These are phyloP conservation scores for Congeria kusceri DNA, from an alignment of 2,888 invertebrate species.

Conservation along the genomic window DNA sequence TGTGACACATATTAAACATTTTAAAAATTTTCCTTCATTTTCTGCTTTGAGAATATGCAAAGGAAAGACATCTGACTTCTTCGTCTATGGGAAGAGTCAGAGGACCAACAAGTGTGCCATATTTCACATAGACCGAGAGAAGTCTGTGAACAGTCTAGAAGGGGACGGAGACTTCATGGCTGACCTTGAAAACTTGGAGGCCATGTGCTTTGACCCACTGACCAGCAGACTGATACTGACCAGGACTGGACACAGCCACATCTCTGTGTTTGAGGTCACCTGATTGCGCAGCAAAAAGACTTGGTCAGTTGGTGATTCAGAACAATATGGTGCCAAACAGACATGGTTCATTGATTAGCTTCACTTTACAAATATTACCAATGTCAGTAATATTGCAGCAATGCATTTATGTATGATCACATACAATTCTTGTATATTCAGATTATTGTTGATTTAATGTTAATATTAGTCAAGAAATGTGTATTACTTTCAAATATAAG, in stretches of 20 bases:
- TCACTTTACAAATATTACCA: too few relatives aligned
- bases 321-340: too few relatives aligned
- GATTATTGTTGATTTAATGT: too few relatives aligned
- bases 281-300: neutral
- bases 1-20: conserved; percentile 18
- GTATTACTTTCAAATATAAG: too few relatives aligned
- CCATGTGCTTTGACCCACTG: conserved; percentile 28
- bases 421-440: too few relatives aligned
- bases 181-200: conserved; percentile 10
- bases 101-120: conserved; percentile 23
- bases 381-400: too few relatives aligned
- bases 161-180: conserved; percentile 8
- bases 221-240: conserved; percentile 27
- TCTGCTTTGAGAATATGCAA: conserved; percentile 26
- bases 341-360: too few relatives aligned
- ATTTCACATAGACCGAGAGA: conserved; percentile 22
- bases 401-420: too few relatives aligned
- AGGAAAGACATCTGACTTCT: conserved; percentile 23
- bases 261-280: conserved; percentile 24
- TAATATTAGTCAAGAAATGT: too few relatives aligned
- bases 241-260: conserved; percentile 12
- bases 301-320: too few relatives aligned
- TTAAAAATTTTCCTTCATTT: conserved; percentile 32
- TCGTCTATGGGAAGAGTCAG: conserved; percentile 35
- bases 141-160: conserved; percentile 15